These are phyloP conservation scores for Netelia inedita DNA, from an alignment of 2,888 invertebrate genomes.

Conservation along the genomic window DNA sequence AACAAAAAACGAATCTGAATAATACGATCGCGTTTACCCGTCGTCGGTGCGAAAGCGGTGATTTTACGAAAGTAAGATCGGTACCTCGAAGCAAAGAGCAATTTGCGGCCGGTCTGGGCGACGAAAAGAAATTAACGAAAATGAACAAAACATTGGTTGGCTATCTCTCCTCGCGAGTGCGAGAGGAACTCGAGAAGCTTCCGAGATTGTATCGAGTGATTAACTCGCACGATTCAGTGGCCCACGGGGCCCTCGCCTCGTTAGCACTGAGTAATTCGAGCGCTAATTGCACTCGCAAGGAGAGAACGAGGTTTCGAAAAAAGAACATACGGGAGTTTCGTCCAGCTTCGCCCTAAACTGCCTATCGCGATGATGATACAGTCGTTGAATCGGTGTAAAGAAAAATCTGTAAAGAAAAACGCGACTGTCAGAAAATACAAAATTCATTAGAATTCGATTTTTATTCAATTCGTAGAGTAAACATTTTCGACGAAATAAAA, in stretches of 20 bases:
- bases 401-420: not conserved
- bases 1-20: too few relatives aligned
- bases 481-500: not conserved
- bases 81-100: too few relatives aligned
- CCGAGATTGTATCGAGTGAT: conserved; percentile 82
- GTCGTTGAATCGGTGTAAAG: conserved; percentile 36
- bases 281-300: conserved; percentile 82
- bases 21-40: too few relatives aligned
- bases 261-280: conserved; percentile 84
- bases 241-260: conserved; percentile 77
- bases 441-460: too few relatives aligned
- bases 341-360: conserved; percentile 68
- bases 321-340: conserved; percentile 35
- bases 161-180: conserved; percentile 24
- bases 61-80: too few relatives aligned
- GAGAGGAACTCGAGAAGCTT: conserved; percentile 62
- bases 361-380: conserved; percentile 69
- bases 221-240: conserved; percentile 80
- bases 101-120: too few relatives aligned
- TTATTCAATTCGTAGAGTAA: not conserved
- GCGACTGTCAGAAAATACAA: too few relatives aligned
- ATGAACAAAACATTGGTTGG: conserved; percentile 1
- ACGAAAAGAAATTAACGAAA: not conserved
- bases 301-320: conserved; percentile 8
- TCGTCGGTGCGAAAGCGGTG: too few relatives aligned